phyloP scores from a whole-genome alignment of 2,888 invertebrate genomes.

The Drosophila infuscata region DNA sequence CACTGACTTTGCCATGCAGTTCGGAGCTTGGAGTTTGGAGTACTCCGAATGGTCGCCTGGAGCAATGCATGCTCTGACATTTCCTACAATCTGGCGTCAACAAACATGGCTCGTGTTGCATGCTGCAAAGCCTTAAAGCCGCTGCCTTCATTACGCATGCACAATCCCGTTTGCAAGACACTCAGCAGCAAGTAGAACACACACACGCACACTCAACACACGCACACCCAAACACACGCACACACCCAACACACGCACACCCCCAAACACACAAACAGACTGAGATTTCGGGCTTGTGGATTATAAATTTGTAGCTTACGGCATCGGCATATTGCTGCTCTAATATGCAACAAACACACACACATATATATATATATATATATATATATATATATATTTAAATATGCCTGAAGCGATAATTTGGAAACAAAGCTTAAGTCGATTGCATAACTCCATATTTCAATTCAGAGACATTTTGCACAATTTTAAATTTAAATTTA shows the following conservation, averaged over 20 bases:
- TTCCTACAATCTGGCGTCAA: slow-evolving; percentile 13
- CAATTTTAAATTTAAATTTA: no score
- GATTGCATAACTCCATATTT: not conserved
- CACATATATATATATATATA: not conserved
- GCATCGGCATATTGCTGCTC: slow-evolving; percentile 12
- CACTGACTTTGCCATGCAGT: slow-evolving; percentile 56
- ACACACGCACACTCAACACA: slow-evolving; percentile 10
- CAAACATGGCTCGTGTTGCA: not conserved
- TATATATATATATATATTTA: not conserved
- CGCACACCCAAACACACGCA: slow-evolving; percentile 1
- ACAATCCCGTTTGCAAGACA: slow-evolving; percentile 34
- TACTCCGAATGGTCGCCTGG: not conserved
- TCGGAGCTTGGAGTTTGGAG: not conserved
- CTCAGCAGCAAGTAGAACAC: slow-evolving; percentile 27
- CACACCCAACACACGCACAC: slow-evolving; percentile 1
- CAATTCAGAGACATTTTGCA: not conserved
- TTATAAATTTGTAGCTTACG: slow-evolving; percentile 31
- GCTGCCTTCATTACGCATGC: not conserved
- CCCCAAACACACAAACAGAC: not conserved
- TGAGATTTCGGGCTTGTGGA: slow-evolving; percentile 10
- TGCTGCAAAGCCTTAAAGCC: not conserved
- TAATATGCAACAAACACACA: not conserved
- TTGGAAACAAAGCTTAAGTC: not conserved
- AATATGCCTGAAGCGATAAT: not conserved
- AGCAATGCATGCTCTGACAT: not conserved